Evolutionary conservation across 2,113 vertebrate genomes (phyloP).

Genomic region (Ciconia stormi): DNA sequence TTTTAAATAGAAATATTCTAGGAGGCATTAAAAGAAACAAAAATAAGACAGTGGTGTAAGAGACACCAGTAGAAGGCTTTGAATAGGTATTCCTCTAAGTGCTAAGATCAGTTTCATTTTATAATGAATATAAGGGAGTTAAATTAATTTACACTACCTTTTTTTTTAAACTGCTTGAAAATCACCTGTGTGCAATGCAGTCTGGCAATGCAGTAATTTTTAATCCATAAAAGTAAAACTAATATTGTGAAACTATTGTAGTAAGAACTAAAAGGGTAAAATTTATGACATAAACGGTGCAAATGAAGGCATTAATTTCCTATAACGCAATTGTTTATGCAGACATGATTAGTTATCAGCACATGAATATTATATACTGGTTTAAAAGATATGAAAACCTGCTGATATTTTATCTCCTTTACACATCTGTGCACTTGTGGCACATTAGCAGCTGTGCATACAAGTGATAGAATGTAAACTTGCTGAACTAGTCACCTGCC

Average conservation of each 20-base stretch:
- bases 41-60: neutral
- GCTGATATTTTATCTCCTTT: constrained; percentile 26
- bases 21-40: neutral
- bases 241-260: neutral
- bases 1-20: neutral
- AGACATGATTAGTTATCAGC: neutral
- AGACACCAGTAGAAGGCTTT: neutral
- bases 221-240: neutral
- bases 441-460: constrained; percentile 27
- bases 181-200: neutral
- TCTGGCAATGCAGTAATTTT: neutral
- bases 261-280: neutral
- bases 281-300: neutral
- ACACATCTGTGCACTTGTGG: constrained; percentile 32
- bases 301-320: neutral
- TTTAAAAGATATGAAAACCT: neutral
- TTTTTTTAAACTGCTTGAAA: neutral
- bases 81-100: neutral
- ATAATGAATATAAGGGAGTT: neutral
- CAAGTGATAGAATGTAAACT: constrained; percentile 50
- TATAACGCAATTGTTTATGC: neutral
- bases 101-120: neutral
- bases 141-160: neutral
- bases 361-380: neutral
- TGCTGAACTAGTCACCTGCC: neutral